Conservation (phyloP, 2,797 vertebrate species). For the Halcyon badia region DNA sequence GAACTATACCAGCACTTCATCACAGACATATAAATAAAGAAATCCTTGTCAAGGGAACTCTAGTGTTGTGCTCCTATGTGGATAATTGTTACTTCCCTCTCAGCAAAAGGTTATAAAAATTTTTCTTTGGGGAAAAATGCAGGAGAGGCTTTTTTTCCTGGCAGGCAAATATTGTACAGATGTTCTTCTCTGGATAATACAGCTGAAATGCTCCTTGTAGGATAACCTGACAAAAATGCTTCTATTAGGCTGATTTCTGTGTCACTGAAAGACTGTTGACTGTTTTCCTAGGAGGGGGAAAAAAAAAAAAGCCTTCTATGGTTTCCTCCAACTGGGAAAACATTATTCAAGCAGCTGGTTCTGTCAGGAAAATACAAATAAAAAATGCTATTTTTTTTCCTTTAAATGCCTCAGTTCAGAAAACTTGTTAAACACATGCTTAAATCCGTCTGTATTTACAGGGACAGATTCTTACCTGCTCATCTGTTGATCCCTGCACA, state of each 20-base stretch:
- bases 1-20: slow-evolving; percentile 49
- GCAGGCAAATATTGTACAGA: slow-evolving; percentile 67
- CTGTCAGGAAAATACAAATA: background rate
- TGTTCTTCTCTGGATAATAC: slow-evolving; percentile 46
- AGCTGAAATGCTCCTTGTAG: slow-evolving; percentile 57
- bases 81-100: slow-evolving; percentile 76
- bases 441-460: background rate
- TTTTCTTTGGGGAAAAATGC: slow-evolving; percentile 67
- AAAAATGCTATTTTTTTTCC: background rate
- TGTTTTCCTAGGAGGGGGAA: slow-evolving; percentile 25
- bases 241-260: slow-evolving; percentile 39
- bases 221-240: slow-evolving; percentile 62
- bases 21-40: slow-evolving; percentile 18
- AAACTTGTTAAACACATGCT: background rate
- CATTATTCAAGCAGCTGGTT: background rate
- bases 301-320: slow-evolving; percentile 5
- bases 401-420: background rate
- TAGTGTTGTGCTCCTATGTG: slow-evolving; percentile 55
- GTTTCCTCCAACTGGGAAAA: slow-evolving; percentile 1
- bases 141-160: slow-evolving; percentile 11
- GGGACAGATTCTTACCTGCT: background rate
- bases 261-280: slow-evolving; percentile 20
- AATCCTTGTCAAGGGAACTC: slow-evolving; percentile 52
- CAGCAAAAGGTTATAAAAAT: slow-evolving; percentile 70
- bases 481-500: background rate